A percentile compares a stretch with the other conserved stretches of the same genome.
Conservation (phyloP, 1,140 invertebrate genomes). For the Dreissena rostriformis region DNA sequence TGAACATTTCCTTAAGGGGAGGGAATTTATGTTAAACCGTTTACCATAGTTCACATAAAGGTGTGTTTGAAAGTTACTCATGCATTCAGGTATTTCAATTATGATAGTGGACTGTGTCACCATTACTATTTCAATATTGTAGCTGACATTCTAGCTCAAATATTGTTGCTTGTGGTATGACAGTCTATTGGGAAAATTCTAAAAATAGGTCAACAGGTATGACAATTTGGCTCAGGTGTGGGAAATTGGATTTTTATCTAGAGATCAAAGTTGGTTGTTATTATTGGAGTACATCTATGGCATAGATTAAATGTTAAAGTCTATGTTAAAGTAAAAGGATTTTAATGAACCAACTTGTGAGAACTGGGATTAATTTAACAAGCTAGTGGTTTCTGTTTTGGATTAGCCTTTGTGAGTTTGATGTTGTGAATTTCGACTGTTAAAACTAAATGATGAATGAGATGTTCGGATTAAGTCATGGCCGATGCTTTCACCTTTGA, state of each 20-base stretch:
- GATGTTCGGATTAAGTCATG: constrained; percentile 49
- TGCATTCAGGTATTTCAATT: constrained; percentile 55
- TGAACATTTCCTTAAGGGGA: constrained; percentile 20
- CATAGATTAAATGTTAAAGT: background rate
- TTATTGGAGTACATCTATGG: no score
- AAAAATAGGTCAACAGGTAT: constrained; percentile 53
- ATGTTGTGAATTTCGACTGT: constrained; percentile 39
- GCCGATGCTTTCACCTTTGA: constrained; percentile 67
- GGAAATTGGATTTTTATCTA: constrained; percentile 30
- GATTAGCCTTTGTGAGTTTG: constrained; percentile 26
- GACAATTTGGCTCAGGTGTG: constrained; percentile 46
- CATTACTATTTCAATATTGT: background rate
- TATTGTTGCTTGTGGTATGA: constrained; percentile 5
- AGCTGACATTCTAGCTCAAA: constrained; percentile 39
- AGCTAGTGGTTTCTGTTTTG: background rate
- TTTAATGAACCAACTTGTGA: constrained; percentile 15
- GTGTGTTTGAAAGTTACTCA: constrained; percentile 52
- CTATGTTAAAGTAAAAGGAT: background rate
- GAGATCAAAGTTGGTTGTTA: constrained; percentile 20
- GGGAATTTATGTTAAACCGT: constrained; percentile 4
- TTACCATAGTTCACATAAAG: constrained; percentile 18
- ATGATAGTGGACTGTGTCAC: constrained; percentile 50
- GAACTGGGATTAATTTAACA: constrained; percentile 13
- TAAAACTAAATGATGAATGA: constrained; percentile 55
- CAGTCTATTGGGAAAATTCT: constrained; percentile 51